These are phyloP conservation scores for Drosophila watanabei DNA, from an alignment of 1,140 invertebrate genomes.

Conservation along the genomic window DNA sequence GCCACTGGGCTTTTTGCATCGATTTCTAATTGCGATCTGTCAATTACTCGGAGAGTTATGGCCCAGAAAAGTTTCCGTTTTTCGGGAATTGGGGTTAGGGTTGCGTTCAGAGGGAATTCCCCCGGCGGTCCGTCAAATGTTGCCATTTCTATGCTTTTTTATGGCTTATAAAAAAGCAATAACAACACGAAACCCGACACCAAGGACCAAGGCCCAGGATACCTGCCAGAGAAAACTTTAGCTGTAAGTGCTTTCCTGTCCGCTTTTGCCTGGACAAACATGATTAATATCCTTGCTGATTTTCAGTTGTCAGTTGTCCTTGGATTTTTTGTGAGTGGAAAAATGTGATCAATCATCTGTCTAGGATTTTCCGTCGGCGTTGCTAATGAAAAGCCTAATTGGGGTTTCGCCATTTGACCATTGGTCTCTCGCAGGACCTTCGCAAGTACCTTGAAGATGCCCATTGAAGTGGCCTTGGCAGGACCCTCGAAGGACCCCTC, in stretches of 20 bases:
- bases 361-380: slow-evolving; percentile 47
- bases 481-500: neutral
- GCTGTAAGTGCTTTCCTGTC: slow-evolving; percentile 8
- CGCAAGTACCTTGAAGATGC: neutral
- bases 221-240: slow-evolving; percentile 15
- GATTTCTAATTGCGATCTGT: slow-evolving; percentile 82
- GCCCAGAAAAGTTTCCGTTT: slow-evolving; percentile 31
- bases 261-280: slow-evolving; percentile 37
- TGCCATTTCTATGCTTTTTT: slow-evolving; percentile 71
- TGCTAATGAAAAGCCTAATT: slow-evolving; percentile 67
- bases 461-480: neutral
- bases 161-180: slow-evolving; percentile 82
- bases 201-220: neutral
- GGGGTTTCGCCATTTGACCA: slow-evolving; percentile 78
- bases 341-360: slow-evolving; percentile 66
- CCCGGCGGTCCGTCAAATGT: slow-evolving; percentile 55
- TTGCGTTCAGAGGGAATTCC: slow-evolving; percentile 18
- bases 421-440: slow-evolving; percentile 35
- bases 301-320: slow-evolving; percentile 41
- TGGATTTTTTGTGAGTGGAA: neutral
- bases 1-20: slow-evolving; percentile 60
- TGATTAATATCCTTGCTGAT: slow-evolving; percentile 73
- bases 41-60: slow-evolving; percentile 73
- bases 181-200: slow-evolving; percentile 66
- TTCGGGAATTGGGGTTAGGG: neutral